Conservation (phyloP, 2,888 invertebrate genomes). For the Celastrina argiolus region DNA sequence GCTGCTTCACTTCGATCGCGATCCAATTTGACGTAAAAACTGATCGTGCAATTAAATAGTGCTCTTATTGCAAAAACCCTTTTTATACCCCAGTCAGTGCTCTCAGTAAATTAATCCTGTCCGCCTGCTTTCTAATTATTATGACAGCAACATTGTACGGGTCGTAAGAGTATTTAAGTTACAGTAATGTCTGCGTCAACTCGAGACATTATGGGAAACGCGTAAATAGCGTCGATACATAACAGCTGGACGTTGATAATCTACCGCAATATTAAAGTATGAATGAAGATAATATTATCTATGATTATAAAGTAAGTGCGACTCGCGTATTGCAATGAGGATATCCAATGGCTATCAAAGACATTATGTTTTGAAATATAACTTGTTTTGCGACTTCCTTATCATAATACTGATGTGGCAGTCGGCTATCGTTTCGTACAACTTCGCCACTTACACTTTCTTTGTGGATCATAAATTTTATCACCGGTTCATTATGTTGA, state of each 20-base stretch:
- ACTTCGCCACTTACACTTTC: slow-evolving; percentile 31
- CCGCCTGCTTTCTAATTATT: background rate
- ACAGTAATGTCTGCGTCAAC: slow-evolving; percentile 1
- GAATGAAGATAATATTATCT: slow-evolving; percentile 23
- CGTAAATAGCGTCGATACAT: slow-evolving; percentile 18
- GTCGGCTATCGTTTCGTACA: slow-evolving; percentile 27
- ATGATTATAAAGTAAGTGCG: slow-evolving; percentile 28
- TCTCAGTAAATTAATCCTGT: background rate
- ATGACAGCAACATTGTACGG: slow-evolving; percentile 11
- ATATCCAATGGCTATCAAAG: slow-evolving; percentile 29
- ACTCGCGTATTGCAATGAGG: slow-evolving; percentile 28
- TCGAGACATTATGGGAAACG: slow-evolving; percentile 18
- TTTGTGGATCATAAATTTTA: slow-evolving; percentile 28
- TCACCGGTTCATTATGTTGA: slow-evolving; percentile 19
- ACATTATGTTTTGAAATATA: slow-evolving; percentile 28
- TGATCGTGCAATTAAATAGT: background rate
- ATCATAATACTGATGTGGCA: slow-evolving; percentile 27
- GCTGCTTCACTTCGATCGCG: no score
- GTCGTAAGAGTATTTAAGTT: slow-evolving; percentile 8
- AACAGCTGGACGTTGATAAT: slow-evolving; percentile 19
- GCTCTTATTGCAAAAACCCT: background rate
- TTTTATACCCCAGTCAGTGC: slow-evolving; percentile 1
- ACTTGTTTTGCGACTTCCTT: slow-evolving; percentile 29
- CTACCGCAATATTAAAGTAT: slow-evolving; percentile 19
- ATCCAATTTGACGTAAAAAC: no score